Percentiles rank a stretch among this genome's conserved stretches.
These are phyloP conservation scores for Mus caroli DNA, from an alignment of 2,797 vertebrate species.

Conservation along the genomic window DNA sequence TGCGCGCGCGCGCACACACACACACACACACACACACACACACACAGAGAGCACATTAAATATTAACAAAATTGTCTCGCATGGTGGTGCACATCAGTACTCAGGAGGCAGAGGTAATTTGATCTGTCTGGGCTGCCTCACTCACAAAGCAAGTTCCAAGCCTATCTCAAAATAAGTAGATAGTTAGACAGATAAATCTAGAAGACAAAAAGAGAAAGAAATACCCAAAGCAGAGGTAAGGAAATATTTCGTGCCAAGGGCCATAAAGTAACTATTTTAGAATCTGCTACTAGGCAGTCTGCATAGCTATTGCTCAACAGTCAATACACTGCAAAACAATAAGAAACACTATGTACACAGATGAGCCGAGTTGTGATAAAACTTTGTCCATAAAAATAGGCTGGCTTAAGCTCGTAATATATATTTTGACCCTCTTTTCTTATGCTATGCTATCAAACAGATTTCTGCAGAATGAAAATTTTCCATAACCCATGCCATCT, in stretches of 20 bases:
- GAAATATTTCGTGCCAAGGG: slow-evolving; percentile 31
- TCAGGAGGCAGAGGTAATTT: neutral
- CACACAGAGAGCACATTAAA: neutral
- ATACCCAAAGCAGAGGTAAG: neutral
- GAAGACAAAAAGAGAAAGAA: neutral
- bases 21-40: neutral
- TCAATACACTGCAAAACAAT: neutral
- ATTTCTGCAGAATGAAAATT: slow-evolving; percentile 54
- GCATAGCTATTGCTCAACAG: neutral
- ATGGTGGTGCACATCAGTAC: neutral
- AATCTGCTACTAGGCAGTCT: neutral
- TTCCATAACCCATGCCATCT: slow-evolving; percentile 13
- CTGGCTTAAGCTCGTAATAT: slow-evolving; percentile 10
- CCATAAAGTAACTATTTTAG: slow-evolving; percentile 31
- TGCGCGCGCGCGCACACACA: too few relatives aligned
- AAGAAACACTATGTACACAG: neutral
- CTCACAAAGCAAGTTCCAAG: neutral
- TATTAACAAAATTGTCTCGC: neutral
- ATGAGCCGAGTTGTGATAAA: slow-evolving; percentile 11
- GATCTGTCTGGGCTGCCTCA: neutral
- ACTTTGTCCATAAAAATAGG: slow-evolving; percentile 8
- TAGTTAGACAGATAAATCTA: neutral
- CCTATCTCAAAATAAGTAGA: neutral
- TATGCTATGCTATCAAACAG: neutral
- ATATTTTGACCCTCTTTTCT: neutral